These are phyloP conservation scores for Latrodectus geometricus DNA, from an alignment of 1,140 invertebrate species.

Conservation along the genomic window DNA sequence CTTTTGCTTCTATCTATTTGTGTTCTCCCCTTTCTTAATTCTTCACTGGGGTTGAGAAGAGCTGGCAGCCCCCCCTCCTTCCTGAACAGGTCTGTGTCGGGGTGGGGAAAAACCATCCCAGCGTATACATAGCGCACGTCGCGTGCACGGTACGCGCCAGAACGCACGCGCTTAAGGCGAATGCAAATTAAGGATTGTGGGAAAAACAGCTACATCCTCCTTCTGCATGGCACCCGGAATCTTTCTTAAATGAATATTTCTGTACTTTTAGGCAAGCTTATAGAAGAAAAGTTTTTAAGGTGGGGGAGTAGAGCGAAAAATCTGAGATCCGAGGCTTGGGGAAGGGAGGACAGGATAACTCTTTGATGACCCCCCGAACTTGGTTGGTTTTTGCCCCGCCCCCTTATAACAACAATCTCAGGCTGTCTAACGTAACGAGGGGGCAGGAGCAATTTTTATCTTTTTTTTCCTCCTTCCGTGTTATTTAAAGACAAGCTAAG, in stretches of 20 bases:
- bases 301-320: not conserved
- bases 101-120: not conserved
- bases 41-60: not conserved
- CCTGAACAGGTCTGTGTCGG: not conserved
- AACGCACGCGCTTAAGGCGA: constrained; percentile 32
- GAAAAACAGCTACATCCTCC: constrained; percentile 44
- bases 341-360: not conserved
- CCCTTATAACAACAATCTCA: constrained; percentile 13
- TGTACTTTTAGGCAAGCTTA: constrained; percentile 16
- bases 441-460: constrained; percentile 49
- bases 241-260: constrained; percentile 58
- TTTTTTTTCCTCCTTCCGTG: constrained; percentile 6
- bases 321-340: constrained; percentile 1
- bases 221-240: constrained; percentile 28
- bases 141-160: constrained; percentile 29
- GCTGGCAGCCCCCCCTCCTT: constrained; percentile 7
- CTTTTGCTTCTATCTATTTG: constrained; percentile 43
- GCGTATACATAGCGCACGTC: constrained; percentile 27
- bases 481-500: constrained; percentile 50
- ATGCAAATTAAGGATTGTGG: constrained; percentile 60
- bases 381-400: constrained; percentile 52
- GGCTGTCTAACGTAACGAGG: constrained; percentile 16
- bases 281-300: constrained; percentile 41
- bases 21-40: not conserved
- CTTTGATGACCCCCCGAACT: constrained; percentile 2